A percentile compares a stretch with the other conserved stretches of the same genome.
phyloP scores from a whole-genome alignment of 2,888 invertebrate genomes.

The Amorpha juglandis region DNA sequence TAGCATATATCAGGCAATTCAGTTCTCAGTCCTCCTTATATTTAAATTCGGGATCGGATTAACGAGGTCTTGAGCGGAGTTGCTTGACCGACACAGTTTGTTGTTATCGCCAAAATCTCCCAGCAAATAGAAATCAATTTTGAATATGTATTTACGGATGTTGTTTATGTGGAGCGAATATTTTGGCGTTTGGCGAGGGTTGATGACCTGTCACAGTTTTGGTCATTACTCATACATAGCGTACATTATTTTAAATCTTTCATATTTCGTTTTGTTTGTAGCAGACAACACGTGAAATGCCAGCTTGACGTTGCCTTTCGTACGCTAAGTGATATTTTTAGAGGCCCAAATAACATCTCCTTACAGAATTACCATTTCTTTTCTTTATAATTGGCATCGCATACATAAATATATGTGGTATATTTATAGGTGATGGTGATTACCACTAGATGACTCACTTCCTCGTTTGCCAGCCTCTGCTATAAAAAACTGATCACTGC shows the following conservation, averaged over 20 bases:
- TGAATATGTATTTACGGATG: neutral
- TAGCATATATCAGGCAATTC: neutral
- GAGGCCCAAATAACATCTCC: too few species aligned
- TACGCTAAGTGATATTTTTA: too few species aligned
- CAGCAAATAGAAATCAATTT: neutral
- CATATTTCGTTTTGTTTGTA: too few species aligned
- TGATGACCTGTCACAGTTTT: conserved; percentile 11
- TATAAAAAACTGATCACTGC: too few species aligned
- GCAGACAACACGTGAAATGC: too few species aligned
- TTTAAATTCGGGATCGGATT: neutral
- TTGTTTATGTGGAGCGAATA: conserved; percentile 4
- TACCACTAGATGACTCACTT: too few species aligned
- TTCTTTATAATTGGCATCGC: too few species aligned
- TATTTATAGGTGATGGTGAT: too few species aligned
- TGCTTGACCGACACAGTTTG: conserved; percentile 11
- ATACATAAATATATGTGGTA: too few species aligned
- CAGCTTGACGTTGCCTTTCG: too few species aligned
- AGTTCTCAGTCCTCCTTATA: neutral
- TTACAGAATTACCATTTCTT: too few species aligned
- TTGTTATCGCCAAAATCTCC: neutral
- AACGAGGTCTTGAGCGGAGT: neutral
- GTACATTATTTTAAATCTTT: neutral
- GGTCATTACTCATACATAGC: neutral
- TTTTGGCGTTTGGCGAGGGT: conserved; percentile 9
- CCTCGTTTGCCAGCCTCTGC: too few species aligned